A percentile compares a stretch with the other conserved stretches of the same genome.
Evolutionary conservation across 2,113 vertebrate species (phyloP).

Genomic region (Trogon surrucura): DNA sequence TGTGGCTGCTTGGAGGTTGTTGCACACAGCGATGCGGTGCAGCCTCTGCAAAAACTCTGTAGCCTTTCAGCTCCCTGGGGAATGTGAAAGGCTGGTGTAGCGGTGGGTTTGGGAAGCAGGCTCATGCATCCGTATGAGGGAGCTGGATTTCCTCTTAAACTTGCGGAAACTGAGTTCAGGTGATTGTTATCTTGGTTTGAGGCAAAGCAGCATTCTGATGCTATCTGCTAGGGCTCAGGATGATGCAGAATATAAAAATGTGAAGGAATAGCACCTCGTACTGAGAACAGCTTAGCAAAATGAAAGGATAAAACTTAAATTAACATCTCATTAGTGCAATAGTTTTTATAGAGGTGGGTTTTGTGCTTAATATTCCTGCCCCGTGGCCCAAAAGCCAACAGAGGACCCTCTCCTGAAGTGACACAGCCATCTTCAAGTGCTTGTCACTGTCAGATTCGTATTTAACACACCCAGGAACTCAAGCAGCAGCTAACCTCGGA

Average conservation of each 20-base stretch:
- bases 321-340: fast-evolving
- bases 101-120: background rate
- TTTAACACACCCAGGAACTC: fast-evolving
- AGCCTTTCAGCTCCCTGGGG: background rate
- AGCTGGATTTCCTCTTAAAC: background rate
- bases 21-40: no score
- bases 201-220: background rate
- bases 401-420: background rate
- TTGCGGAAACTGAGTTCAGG: background rate
- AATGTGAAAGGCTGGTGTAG: background rate
- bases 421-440: background rate
- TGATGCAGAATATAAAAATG: fast-evolving
- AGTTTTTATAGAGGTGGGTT: background rate
- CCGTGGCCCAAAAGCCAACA: background rate
- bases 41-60: fast-evolving
- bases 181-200: background rate
- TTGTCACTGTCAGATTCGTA: fast-evolving
- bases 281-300: background rate
- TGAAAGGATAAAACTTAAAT: background rate
- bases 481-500: background rate
- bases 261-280: background rate
- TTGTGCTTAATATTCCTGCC: background rate
- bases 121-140: fast-evolving
- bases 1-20: no score
- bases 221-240: background rate